Evolutionary conservation across 2,113 vertebrate genomes (phyloP), one percentile per base, ranked within the genome.

Genomic region (Climacteris rufus): DNA sequence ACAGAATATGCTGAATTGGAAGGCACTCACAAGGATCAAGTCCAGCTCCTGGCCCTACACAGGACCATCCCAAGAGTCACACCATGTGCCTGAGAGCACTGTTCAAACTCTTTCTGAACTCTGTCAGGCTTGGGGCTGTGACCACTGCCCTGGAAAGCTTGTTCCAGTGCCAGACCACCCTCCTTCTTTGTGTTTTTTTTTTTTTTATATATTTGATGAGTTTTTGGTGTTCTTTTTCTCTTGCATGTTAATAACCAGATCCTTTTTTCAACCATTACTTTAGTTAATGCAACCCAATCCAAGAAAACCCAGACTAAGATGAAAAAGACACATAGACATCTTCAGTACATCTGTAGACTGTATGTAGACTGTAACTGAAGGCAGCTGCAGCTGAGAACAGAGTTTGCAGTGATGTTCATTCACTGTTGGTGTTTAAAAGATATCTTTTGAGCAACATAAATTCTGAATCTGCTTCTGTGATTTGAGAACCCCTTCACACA

Each of bases 321-420:
- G 9, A 18, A 63, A 66, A 84, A 82, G 14, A 0, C 15, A 27
- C 25, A 4, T 2, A 44, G 9, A 28, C 4, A 53, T 25, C 31
- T 81, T 66, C 28, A n/a, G 2, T 19, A 8, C 0, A 0, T 74
- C 24, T 87, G 3, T 22, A n/a, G n/a, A n/a, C 15, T 56, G 2
- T 17, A 11, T 21, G 13, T 1, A 45, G 30, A 17, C 2, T 50
- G 31, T 8, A 71, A 13, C 7, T 70, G 39, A 25, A 70, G 14
- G 12, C 13, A 75, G 7, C 3, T 64, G 6, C 11, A 71, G 10
- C 9, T 44, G 17, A 65, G 60, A 21, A 83, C 25, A 64, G 49
- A 64, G 19, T 69, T 72, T 72, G 9, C 18, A 59, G 24, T 28
- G 15, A 37, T 2, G 1, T 40, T 70, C 35, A 15, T 56, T 57